Conservation (phyloP, 1,140 invertebrate genomes). For the Tenebrio molitor region DNA sequence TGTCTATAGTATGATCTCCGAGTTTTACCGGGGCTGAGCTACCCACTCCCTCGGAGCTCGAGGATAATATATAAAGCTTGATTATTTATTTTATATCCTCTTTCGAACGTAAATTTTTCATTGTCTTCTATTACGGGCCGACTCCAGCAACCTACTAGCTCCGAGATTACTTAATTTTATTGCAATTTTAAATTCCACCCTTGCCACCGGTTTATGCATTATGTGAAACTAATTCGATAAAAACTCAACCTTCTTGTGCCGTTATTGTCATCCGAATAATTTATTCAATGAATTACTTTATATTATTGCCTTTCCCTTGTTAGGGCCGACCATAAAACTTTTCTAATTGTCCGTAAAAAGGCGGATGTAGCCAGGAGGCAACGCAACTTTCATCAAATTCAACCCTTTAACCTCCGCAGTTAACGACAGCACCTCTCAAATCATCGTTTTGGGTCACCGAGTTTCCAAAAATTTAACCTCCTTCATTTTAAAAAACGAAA, state of each 20-base stretch:
- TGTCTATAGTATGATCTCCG: constrained; percentile 11
- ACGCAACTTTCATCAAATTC: not conserved
- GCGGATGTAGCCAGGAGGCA: constrained; percentile 6
- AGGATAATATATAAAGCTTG: constrained; percentile 31
- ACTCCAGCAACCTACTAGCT: not conserved
- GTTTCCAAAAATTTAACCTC: constrained; percentile 2
- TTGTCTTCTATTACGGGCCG: not conserved
- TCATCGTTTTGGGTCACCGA: constrained; percentile 8
- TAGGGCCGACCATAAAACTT: constrained; percentile 9
- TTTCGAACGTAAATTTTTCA: constrained; percentile 26
- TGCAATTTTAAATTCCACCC: constrained; percentile 16
- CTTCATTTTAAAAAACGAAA: not conserved
- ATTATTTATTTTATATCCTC: constrained; percentile 30
- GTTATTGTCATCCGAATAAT: constrained; percentile 11
- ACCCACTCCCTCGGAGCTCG: not conserved
- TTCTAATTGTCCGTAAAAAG: constrained; percentile 32
- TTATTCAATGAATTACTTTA: constrained; percentile 17
- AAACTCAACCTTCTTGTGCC: not conserved
- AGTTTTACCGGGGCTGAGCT: constrained; percentile 5
- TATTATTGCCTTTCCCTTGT: constrained; percentile 24
- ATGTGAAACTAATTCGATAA: constrained; percentile 35
- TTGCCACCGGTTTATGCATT: constrained; percentile 8
- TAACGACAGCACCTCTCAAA: constrained; percentile 13
- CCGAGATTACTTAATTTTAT: constrained; percentile 26
- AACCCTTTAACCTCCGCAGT: constrained; percentile 19